phyloP scores from a whole-genome alignment of 2,888 invertebrate species.

The Drosophila longiperda region DNA sequence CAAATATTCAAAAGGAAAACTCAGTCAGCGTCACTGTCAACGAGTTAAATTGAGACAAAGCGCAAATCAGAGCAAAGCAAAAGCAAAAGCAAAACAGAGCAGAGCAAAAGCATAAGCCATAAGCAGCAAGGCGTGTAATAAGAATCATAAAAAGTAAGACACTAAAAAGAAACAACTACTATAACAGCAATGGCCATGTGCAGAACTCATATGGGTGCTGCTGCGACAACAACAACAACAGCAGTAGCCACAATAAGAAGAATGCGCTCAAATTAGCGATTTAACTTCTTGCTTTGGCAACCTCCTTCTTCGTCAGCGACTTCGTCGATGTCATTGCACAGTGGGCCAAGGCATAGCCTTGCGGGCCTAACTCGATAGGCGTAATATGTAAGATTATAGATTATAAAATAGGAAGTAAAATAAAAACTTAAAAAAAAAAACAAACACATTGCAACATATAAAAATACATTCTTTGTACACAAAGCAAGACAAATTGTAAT shows the following conservation, averaged over 20 bases:
- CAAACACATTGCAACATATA: conserved; percentile 10
- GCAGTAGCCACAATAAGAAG: conserved; percentile 5
- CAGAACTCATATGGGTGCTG: conserved; percentile 57
- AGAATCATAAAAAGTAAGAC: conserved; percentile 58
- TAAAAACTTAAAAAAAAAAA: background rate
- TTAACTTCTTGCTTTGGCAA: conserved; percentile 49
- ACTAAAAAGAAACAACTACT: conserved; percentile 29
- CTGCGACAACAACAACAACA: conserved; percentile 15
- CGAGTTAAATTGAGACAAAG: conserved; percentile 22
- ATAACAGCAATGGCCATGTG: conserved; percentile 40
- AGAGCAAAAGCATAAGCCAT: conserved; percentile 42
- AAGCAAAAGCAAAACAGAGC: conserved; percentile 33
- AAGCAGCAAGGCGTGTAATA: conserved; percentile 72
- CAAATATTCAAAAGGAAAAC: conserved; percentile 54
- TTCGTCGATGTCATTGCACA: conserved; percentile 30
- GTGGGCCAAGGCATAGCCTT: conserved; percentile 64
- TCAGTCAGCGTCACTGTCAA: conserved; percentile 44
- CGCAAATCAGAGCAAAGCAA: conserved; percentile 35
- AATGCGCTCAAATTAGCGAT: conserved; percentile 49
- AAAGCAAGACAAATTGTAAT: conserved; percentile 48
- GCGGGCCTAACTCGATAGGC: conserved; percentile 25
- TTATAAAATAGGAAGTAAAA: conserved; percentile 49
- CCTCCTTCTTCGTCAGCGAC: conserved; percentile 11
- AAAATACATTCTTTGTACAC: conserved; percentile 4
- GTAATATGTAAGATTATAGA: conserved; percentile 24